Base-by-base conservation (phyloP, 2,113 vertebrate species). In the Glaucidium brasilianum region DNA sequence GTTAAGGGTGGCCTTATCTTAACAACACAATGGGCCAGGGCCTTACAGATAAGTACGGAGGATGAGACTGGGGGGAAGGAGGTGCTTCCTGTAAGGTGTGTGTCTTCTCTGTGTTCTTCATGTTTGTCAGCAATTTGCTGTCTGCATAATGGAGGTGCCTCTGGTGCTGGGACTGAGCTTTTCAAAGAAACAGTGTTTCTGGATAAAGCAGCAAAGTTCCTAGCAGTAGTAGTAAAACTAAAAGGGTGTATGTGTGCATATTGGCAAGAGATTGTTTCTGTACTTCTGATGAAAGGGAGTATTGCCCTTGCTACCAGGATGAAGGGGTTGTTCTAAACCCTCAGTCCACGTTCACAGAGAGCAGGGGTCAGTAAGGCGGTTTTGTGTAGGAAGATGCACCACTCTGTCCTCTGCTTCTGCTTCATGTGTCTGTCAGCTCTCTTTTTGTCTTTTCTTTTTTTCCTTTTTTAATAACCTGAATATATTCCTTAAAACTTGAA, bases 1-100 rank as follows among this genome's bases (percentile, higher is more conserved):
- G 47, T 64, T 91, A 75, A 47, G 68, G 18, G 37, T 74, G 69
- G 80, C 73, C 29, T 89, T 96, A 94, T 84, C 79, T 84, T 77
- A n/a, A 30, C 63, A 91, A 32, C 66, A 47, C 64, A 78, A 67
- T 37, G 59, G 47, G 56, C 86, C 8, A 9, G 81, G 60, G 37
- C 27, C 14, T 91, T 88, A 25, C 55, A 66, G 83, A 80, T 85
- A 41, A 94, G 45, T 53, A 7, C 25, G 37, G 58, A 77, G 76
- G 37, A 49, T 80, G 71, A 80, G 50, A 37, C 21, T 49, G 27
- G n/a, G 37, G 13, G 11, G 7, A n/a, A 58, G 64, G 22, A 63
- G 81, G 25, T 47, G 26, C 41, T 69, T 87, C 72, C 80, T 87
- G 41, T 58, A 23, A 78, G 45, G 27, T 81, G 18, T 77, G 13